phyloP scores from a whole-genome alignment of 1,140 invertebrate genomes.

The Araneus ventricosus region DNA sequence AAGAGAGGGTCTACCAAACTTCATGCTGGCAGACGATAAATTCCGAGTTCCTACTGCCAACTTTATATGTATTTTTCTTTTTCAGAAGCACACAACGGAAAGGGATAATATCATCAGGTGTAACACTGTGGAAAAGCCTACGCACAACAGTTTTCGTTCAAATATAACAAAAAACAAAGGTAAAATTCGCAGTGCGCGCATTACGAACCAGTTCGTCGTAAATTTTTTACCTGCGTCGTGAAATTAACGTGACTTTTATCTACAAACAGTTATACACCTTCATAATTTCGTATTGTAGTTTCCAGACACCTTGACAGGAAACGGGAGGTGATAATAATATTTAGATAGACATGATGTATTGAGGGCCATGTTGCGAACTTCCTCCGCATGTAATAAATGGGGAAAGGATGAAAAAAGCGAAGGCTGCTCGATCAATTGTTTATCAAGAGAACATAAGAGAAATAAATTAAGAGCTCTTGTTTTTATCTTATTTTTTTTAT shows the following conservation, averaged over 20 bases:
- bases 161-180: neutral
- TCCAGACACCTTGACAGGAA: slow-evolving; percentile 19
- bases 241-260: slow-evolving; percentile 50
- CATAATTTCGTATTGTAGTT: slow-evolving; percentile 8
- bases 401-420: neutral
- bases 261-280: slow-evolving; percentile 23
- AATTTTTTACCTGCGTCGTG: neutral
- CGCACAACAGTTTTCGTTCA: neutral
- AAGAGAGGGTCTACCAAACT: too few relatives aligned
- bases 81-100: too few relatives aligned
- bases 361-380: neutral
- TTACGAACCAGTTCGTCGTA: slow-evolving; percentile 22
- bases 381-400: slow-evolving; percentile 27
- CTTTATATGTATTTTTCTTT: too few relatives aligned
- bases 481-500: too few relatives aligned
- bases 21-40: too few relatives aligned
- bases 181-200: neutral
- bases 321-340: slow-evolving; percentile 33
- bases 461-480: too few relatives aligned
- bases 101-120: too few relatives aligned
- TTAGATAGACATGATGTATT: slow-evolving; percentile 34
- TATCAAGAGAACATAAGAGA: too few relatives aligned
- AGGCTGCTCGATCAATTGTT: neutral
- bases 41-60: too few relatives aligned
- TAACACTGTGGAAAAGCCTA: neutral